Evolutionary conservation across 2,888 invertebrate genomes (phyloP), one percentile per base, ranked within the genome.

Genomic region (Hipparchia semele): DNA sequence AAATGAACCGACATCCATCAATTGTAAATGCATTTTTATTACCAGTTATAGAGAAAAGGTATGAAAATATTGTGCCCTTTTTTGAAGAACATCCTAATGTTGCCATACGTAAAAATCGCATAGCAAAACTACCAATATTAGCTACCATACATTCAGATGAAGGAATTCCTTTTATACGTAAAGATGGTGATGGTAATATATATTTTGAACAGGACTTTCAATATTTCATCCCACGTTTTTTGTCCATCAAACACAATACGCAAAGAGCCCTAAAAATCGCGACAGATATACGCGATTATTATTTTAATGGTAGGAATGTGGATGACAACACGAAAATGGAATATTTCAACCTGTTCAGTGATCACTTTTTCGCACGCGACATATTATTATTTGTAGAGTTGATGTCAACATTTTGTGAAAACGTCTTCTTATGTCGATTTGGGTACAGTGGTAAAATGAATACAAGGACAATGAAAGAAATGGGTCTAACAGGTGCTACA

Each of bases 21-120:
- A 73, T 84, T 1, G 79, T 91, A 0, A 81, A 83, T 39, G 81
- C 91, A 0, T 84, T 83, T 49, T 85, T 92, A 3, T 65, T 87
- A 45, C 88, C 91, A 0, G 90, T 92, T 0, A 80, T 91, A 0
- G 93, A 94, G 71, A 86, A 82, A 51, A 73, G 87, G 72, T 90
- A 90, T 33, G 81, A 84, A 0, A 86, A 85, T 0, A 80, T 89
- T 0, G 84, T 89, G 61, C 77, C 79, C 2, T 90, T 86, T 81
- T 87, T 90, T 9, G 77, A 78, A 0, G 88, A 91, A 69, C 79
- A 80, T 6, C 90, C 93, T 0, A 75, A 85, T 33, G 77, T 82
- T 2, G 79, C 81, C 49, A 76, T 92, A 1, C 77, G 77, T 1
- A 76, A 81, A 6, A 86, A 87, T 72, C 79, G 83, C 1, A 86